A percentile compares a stretch with the other conserved stretches of the same genome.
Conservation (phyloP, 2,113 vertebrate genomes). For the Caranx ignobilis region DNA sequence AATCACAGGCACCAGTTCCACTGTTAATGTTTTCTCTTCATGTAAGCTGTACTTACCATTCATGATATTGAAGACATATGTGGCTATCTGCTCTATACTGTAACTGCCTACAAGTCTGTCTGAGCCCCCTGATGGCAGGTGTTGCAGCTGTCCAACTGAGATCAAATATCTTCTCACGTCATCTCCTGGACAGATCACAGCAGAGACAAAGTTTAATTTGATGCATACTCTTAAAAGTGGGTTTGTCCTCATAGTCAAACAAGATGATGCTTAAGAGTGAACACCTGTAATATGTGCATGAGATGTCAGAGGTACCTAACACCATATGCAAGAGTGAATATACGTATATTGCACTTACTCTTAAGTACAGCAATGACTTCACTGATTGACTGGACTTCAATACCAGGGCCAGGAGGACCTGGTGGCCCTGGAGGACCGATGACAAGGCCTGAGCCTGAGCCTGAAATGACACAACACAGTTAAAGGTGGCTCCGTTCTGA, state of each 20-base stretch:
- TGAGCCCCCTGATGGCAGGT: slow-evolving; percentile 71
- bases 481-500: background rate
- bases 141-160: background rate
- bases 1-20: background rate
- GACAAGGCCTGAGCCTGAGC: slow-evolving; percentile 55
- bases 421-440: slow-evolving; percentile 73
- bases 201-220: slow-evolving; percentile 2
- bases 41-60: slow-evolving; percentile 80
- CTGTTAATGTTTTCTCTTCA: background rate
- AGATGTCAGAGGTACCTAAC: background rate
- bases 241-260: background rate
- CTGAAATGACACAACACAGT: slow-evolving; percentile 45
- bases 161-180: slow-evolving; percentile 89
- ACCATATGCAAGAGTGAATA: background rate
- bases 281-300: background rate
- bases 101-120: slow-evolving; percentile 70
- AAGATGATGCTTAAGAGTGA: background rate
- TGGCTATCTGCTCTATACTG: slow-evolving; percentile 88
- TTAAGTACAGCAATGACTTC: slow-evolving; percentile 86
- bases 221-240: background rate
- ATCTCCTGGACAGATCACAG: slow-evolving; percentile 83
- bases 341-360: slow-evolving; percentile 74
- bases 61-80: slow-evolving; percentile 88
- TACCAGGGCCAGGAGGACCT: slow-evolving; percentile 69
- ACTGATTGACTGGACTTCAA: slow-evolving; percentile 80